phyloP scores from a whole-genome alignment of 2,113 vertebrate species.

The Esox niger region DNA sequence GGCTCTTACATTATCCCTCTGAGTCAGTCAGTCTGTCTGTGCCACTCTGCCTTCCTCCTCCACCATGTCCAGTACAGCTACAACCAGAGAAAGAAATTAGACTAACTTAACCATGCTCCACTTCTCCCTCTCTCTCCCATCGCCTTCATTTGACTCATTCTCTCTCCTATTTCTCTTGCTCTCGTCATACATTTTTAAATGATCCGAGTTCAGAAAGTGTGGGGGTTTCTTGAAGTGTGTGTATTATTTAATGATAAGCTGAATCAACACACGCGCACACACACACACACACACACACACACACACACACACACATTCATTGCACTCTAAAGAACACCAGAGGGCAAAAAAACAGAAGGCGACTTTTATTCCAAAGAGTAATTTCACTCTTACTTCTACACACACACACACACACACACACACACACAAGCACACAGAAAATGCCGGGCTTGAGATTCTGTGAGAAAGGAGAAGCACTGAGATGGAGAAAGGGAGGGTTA shows the following conservation, averaged over 20 bases:
- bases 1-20: too few relatives aligned
- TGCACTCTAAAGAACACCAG: conserved; percentile 38
- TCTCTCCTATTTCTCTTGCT: background rate
- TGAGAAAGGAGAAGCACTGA: too few relatives aligned
- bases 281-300: too few relatives aligned
- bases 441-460: background rate
- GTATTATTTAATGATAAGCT: background rate
- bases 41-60: too few relatives aligned
- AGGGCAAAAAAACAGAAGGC: conserved; percentile 28
- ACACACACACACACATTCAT: too few relatives aligned
- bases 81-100: conserved; percentile 11
- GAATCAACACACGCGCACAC: background rate
- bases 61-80: background rate
- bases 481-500: background rate
- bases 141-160: conserved; percentile 2
- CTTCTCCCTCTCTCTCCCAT: conserved; percentile 10
- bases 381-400: background rate
- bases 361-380: too few relatives aligned
- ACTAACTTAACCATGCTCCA: conserved; percentile 13
- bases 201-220: background rate
- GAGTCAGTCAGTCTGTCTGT: too few relatives aligned
- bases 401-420: background rate
- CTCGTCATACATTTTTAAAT: conserved; percentile 4
- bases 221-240: background rate
- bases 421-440: background rate